Evolutionary conservation across 2,888 invertebrate genomes (phyloP).

Genomic region (Lissonota sp.): DNA sequence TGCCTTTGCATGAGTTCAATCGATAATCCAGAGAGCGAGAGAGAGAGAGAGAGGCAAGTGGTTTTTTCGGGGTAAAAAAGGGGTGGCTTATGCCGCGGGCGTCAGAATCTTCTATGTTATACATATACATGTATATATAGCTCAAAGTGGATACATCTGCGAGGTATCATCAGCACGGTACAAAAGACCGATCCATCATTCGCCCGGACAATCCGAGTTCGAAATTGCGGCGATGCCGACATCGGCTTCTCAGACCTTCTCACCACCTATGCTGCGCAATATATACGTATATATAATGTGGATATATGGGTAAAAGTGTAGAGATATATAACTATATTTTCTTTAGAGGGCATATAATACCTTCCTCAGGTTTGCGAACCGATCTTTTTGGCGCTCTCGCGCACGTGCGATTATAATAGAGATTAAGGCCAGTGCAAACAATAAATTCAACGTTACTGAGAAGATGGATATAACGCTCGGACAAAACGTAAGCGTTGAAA

Average conservation of each 20-base stretch:
- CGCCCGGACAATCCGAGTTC: slow-evolving; percentile 79
- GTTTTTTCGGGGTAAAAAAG: slow-evolving; percentile 73
- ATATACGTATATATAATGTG: neutral
- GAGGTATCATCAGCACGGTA: slow-evolving; percentile 80
- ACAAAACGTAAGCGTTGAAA: neutral
- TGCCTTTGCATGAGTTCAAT: slow-evolving; percentile 77
- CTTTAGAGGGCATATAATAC: slow-evolving; percentile 12
- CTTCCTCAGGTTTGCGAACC: slow-evolving; percentile 68
- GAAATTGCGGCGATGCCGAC: slow-evolving; percentile 70
- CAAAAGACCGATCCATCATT: slow-evolving; percentile 83
- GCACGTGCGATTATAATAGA: slow-evolving; percentile 79
- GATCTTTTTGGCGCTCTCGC: slow-evolving; percentile 58
- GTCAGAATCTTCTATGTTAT: slow-evolving; percentile 26
- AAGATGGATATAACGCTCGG: neutral
- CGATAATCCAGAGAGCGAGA: slow-evolving; percentile 75
- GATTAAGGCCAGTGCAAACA: slow-evolving; percentile 76
- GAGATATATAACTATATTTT: slow-evolving; percentile 7
- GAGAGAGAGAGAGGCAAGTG: slow-evolving; percentile 76
- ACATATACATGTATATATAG: slow-evolving; percentile 10
- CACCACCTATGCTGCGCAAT: slow-evolving; percentile 45
- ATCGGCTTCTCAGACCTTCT: slow-evolving; percentile 63
- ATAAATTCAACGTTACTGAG: slow-evolving; percentile 48
- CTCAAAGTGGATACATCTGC: slow-evolving; percentile 79
- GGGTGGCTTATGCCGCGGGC: slow-evolving; percentile 70
- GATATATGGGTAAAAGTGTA: neutral